Evolutionary conservation across 2,888 invertebrate genomes (phyloP), one percentile per base, ranked within the genome.

Genomic region (Coecobrya sp.): DNA sequence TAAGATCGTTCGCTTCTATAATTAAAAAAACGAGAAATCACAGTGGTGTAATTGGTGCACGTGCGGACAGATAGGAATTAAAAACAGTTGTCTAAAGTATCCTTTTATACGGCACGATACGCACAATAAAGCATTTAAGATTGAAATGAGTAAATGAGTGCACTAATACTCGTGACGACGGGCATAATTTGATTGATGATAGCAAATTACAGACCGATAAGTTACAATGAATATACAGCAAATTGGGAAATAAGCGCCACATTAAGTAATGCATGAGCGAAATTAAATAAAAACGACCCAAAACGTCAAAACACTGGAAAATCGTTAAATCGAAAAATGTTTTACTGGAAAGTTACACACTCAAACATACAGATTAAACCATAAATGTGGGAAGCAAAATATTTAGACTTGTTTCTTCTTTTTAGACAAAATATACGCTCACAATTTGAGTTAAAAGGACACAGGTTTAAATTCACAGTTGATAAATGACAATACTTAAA

Each of bases 381-480:
- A 62, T 62, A 62, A 62, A 62, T 25, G 5, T 62, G 22, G 62
- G 13, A 62, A 62, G 62, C 55, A 55, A 55, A 55, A n/a, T n/a
- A 55, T 55, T 16, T 55, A n/a, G 7, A 19, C 19, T 55, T n/a
- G 55, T 19, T 5, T 55, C n/a, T 55, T 55, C 49, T 49, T 49
- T 49, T 49, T 13, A 49, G 49, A 42, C 13, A 1, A 10, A 49
- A 49, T 13, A 10, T 49, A 49, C 49, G n/a, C n/a, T 55, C 55
- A 55, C 19, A 55, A 4, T n/a, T 36, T 30, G n/a, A 3, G 55
- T 55, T 55, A n/a, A 36, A 36, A 70, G 4, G 42, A 79, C 79
- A 79, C 79, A 79, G 79, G 79, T 79, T 79, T 25, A 79, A 79
- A 79, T 79, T 79, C 79, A 79, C 79, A 79, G 79, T 79, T 79